Base-by-base conservation (phyloP, 1,140 invertebrate genomes). In the Scaptodrosophila lebanonensis region DNA sequence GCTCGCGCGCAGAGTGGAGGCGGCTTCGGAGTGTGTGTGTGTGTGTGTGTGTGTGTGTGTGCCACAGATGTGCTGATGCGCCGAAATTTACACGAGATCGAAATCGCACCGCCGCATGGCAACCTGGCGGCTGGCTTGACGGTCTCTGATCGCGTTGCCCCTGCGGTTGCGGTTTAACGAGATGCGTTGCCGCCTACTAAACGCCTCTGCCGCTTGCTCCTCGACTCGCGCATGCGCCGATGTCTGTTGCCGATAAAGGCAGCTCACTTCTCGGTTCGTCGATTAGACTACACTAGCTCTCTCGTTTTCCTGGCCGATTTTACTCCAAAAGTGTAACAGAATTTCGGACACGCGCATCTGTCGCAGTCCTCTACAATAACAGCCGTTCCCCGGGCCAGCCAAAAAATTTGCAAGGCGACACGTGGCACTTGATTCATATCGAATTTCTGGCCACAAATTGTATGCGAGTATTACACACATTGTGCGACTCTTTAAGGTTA, bases 391-490 rank as follows among this genome's bases (percentile, higher is more conserved):
- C 53, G 36, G 52, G 62, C 36, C 58, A 47, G 38, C 30, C 9
- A 50, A 38, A 12, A 47, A 25, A 40, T 62, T 42, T 59, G 75
- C 71, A 75, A 77, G 61, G 45, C 68, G 75, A 82, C 75, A 82
- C 75, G 75, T 79, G 75, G 75, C 75, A 82, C 76, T 73, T 79
- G 75, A 79, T 79, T 79, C 75, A 68, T 79, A 79, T 79, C 75
- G 75, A 79, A 79, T 79, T 79, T 79, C 75, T 63, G 66, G 54
- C 66, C 66, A 60, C 65, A 65, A 67, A 65, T 67, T 64, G 49
- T 67, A n/a, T n/a, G n/a, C n/a, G n/a, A n/a, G n/a, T n/a, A 48
- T 49, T 54, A 50, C 54, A 58, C 54, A 51, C 38, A 58, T 51
- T 58, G 58, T 58, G 20, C 47, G 52, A 72, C 72, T 77, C 79